These are phyloP conservation scores for Machimus rusticus DNA, from an alignment of 2,888 invertebrate species.

Conservation along the genomic window DNA sequence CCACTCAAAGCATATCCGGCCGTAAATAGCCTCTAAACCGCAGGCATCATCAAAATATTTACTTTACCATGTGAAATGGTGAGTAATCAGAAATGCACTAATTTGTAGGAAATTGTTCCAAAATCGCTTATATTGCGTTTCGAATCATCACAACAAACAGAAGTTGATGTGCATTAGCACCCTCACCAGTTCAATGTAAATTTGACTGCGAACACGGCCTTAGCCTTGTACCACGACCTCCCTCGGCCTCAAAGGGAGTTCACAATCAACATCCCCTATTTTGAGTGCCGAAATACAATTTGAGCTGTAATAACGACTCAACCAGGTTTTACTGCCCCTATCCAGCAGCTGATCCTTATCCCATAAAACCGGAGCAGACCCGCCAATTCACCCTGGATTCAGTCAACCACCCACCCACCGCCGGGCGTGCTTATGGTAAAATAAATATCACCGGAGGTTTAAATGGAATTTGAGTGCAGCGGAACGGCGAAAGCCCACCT, in stretches of 20 bases:
- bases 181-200: neutral
- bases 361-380: neutral
- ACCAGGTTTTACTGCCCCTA: neutral
- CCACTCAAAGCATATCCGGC: neutral
- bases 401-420: neutral
- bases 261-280: neutral
- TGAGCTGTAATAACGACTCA: neutral
- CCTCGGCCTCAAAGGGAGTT: neutral
- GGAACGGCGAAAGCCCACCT: conserved; percentile 32
- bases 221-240: neutral
- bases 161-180: neutral
- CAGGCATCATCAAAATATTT: neutral
- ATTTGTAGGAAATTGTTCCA: neutral
- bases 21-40: neutral
- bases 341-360: neutral
- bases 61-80: neutral
- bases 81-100: neutral
- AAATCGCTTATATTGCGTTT: neutral
- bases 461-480: conserved; percentile 37
- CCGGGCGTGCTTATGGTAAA: neutral
- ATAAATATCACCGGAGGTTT: neutral
- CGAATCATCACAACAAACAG: neutral
- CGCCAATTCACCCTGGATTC: neutral
- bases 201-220: neutral
- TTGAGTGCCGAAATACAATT: neutral